Evolutionary conservation across 2,113 vertebrate species (phyloP), one percentile per base, ranked within the genome.

Genomic region (Pungitius pungitius): DNA sequence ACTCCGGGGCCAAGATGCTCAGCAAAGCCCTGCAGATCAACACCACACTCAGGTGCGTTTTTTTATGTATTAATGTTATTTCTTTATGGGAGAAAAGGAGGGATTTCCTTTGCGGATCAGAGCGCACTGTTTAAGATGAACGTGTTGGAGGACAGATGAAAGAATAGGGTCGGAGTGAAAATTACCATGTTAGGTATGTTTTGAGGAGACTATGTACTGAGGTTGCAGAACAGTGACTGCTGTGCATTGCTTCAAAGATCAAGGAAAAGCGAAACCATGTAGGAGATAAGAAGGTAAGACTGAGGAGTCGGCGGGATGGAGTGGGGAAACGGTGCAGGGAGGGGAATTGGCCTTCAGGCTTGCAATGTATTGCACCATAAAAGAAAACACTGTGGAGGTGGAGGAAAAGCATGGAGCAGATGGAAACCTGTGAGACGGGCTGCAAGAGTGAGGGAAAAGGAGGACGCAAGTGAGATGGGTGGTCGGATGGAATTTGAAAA

Each of bases 11-110:
- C 51, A 96, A 96, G 91, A 96, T 97, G 96, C 92, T 97, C 22
- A 96, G 95, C 75, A 97, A 97, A 86, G 95, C 96, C 18, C 85
- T 97, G 80, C 96, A 96, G 88, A 96, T 96, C 87, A 97, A 97
- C 84, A 96, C 95, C 37, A 96, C 95, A 0, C 94, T 97, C 68
- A 94, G 96, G 96, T 96, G 4, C 49, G 37, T 61, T 75, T 14
- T 17, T 30, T 96, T 18, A 18, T 15, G 1, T 45, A 17, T 45
- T 18, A 15, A 18, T 49, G 10, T 7, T 55, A 11, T 45, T 4
- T 49, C 26, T 60, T 52, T 45, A 8, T 27, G 22, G 33, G n/a
- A n/a, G 8, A 0, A 4, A 33, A 37, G 13, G 27, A 27, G 40
- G 58, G 30, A 30, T 59, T 75, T 57, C 72, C 12, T 15, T n/a